These are phyloP conservation scores for Xiphophorus couchianus DNA, from an alignment of 2,113 vertebrate genomes.

Conservation along the genomic window DNA sequence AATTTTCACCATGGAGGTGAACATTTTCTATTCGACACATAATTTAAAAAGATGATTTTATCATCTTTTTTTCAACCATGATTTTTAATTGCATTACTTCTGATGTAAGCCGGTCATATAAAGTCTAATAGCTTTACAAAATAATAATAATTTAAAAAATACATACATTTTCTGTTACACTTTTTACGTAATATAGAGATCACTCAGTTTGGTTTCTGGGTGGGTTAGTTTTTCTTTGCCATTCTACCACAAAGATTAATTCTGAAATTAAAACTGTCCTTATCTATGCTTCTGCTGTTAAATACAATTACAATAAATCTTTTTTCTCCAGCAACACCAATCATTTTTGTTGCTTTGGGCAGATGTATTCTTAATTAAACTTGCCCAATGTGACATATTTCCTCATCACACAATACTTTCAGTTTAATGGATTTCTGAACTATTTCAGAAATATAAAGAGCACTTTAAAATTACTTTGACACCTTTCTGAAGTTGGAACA, in stretches of 20 bases:
- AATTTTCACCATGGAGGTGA: slow-evolving; percentile 7
- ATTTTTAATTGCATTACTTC: background rate
- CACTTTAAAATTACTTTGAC: slow-evolving; percentile 13
- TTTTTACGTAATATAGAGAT: background rate
- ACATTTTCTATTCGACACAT: slow-evolving; percentile 22
- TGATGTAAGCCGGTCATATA: background rate
- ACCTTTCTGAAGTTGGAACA: slow-evolving; percentile 20
- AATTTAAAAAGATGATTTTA: background rate
- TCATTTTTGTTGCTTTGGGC: slow-evolving; percentile 54
- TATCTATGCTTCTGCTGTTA: slow-evolving; percentile 38
- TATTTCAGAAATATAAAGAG: slow-evolving; percentile 43
- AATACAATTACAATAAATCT: slow-evolving; percentile 44
- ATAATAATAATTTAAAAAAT: background rate
- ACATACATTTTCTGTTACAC: background rate
- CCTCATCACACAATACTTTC: slow-evolving; percentile 56
- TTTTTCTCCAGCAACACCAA: slow-evolving; percentile 22
- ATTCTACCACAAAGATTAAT: slow-evolving; percentile 33
- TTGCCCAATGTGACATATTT: slow-evolving; percentile 62
- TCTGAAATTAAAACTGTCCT: slow-evolving; percentile 53
- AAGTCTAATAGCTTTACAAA: background rate
- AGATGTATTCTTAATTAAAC: slow-evolving; percentile 74
- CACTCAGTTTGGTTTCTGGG: slow-evolving; percentile 10
- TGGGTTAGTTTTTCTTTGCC: slow-evolving; percentile 28
- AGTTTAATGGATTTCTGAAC: slow-evolving; percentile 66
- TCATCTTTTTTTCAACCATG: background rate